Evolutionary conservation across 2,888 invertebrate genomes (phyloP), one percentile per base, ranked within the genome.

Genomic region (Thera obeliscata): DNA sequence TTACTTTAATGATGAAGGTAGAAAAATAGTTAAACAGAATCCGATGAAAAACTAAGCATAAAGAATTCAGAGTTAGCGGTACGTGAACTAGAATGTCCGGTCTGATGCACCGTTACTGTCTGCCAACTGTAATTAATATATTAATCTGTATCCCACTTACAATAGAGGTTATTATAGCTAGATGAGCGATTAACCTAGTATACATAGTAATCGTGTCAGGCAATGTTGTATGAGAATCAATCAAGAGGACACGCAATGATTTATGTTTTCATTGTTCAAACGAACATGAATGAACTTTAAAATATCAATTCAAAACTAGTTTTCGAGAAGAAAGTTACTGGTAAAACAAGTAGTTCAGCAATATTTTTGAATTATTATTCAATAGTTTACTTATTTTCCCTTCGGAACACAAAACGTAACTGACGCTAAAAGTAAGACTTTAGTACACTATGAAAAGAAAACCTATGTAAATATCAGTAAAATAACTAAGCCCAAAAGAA

Each of bases 11-110:
- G 41, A 41, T 41, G 6, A 41, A 41, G 5, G 1, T 41, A 43
- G 12, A 3, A 56, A 60, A 12, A 56, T 56, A n/a, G 5, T 12
- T 4, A 33, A 61, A 66, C 33, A 60, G 36, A 66, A 63, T 62
- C 52, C 41, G 48, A 69, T 67, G 46, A 68, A 67, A 57, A 67
- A 74, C 68, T 63, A 67, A 67, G 55, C 43, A 60, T 61, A 71
- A 49, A 67, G 83, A 85, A 86, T 85, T 83, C 80, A 81, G 79
- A 81, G 80, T 78, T 90, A 91, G 85, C 91, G 91, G 91, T 89
- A 86, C 83, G 82, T 85, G 87, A 89, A 89, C 90, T 87, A 87
- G 91, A 89, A 88, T 87, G 83, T 87, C 87, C 87, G 87, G 86
- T 86, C 83, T 77, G 9, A 81, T 82, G 80, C 72, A 86, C 92